Conservation (phyloP, 2,113 vertebrate species). For the Pituophis catenifer region DNA sequence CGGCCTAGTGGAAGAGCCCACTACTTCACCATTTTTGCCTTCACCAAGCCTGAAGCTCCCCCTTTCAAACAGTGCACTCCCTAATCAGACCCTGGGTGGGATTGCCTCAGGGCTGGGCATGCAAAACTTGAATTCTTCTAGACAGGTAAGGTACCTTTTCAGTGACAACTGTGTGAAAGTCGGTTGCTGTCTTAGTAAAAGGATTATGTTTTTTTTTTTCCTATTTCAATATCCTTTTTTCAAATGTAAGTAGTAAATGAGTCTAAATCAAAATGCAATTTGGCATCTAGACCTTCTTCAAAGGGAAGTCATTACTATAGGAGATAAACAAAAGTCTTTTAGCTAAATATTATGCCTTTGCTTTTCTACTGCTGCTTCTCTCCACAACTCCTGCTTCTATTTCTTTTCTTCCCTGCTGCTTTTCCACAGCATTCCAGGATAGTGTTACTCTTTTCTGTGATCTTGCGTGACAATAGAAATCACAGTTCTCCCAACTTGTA, state of each 20-base stretch:
- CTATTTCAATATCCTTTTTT: not conserved
- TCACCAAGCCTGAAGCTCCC: slow-evolving; percentile 98
- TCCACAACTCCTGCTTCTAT: not conserved
- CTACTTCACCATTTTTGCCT: slow-evolving; percentile 99
- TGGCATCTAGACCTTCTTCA: not conserved
- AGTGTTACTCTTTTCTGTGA: not conserved
- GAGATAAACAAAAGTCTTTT: not conserved
- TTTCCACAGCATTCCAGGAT: not conserved
- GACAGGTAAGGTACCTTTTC: slow-evolving; percentile 83
- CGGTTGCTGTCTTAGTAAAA: slow-evolving; percentile 18
- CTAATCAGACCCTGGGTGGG: slow-evolving; percentile 93
- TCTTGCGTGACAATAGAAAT: not conserved
- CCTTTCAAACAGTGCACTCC: slow-evolving; percentile 94
- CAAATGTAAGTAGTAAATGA: not conserved
- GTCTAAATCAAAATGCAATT: not conserved
- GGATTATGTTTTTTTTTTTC: not conserved
- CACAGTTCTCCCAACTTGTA: not conserved
- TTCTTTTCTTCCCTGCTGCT: not conserved
- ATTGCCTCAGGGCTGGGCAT: slow-evolving; percentile 94
- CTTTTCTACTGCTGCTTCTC: not conserved
- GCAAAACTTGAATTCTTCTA: slow-evolving; percentile 99
- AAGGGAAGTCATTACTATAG: not conserved
- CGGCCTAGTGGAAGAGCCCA: slow-evolving; percentile 92
- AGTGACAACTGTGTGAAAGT: slow-evolving; percentile 6
- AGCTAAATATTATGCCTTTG: not conserved